A percentile compares a stretch with the other conserved stretches of the same genome.
These are phyloP conservation scores for human DNA, from an alignment of 2,113 vertebrate species.

Conservation along the genomic window DNA sequence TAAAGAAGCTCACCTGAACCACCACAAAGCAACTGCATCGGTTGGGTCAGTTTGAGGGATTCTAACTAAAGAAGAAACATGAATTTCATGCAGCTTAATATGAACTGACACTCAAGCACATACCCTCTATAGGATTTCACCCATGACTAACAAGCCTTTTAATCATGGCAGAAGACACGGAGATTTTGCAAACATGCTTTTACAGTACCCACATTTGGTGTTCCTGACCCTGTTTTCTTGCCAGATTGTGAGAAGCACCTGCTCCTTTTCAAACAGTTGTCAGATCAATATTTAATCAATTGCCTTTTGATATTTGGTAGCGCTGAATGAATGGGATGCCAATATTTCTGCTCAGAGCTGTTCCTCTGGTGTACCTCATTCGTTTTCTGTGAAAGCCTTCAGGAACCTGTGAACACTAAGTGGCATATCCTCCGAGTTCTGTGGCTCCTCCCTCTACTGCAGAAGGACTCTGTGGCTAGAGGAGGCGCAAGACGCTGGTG, in stretches of 20 bases:
- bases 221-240: conserved; percentile 71
- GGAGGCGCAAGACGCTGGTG: neutral
- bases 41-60: conserved; percentile 69
- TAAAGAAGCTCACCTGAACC: conserved; percentile 48
- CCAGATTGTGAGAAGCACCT: conserved; percentile 72
- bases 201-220: conserved; percentile 59
- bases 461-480: neutral
- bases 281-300: conserved; percentile 80
- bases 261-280: conserved; percentile 74
- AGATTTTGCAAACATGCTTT: conserved; percentile 74
- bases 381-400: conserved; percentile 46
- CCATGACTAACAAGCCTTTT: conserved; percentile 76
- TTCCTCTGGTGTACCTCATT: conserved; percentile 62
- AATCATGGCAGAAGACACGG: conserved; percentile 77
- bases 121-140: conserved; percentile 70
- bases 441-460: neutral
- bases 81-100: conserved; percentile 75
- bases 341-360: conserved; percentile 68
- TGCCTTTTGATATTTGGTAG: conserved; percentile 73
- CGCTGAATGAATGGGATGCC: conserved; percentile 72
- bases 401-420: conserved; percentile 60
- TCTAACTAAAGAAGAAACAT: conserved; percentile 69
- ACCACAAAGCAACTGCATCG: conserved; percentile 45
- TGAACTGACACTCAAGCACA: conserved; percentile 65
- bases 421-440: conserved; percentile 22